Evolutionary conservation across 2,113 vertebrate species (phyloP).

Genomic region (Menura novaehollandiae): DNA sequence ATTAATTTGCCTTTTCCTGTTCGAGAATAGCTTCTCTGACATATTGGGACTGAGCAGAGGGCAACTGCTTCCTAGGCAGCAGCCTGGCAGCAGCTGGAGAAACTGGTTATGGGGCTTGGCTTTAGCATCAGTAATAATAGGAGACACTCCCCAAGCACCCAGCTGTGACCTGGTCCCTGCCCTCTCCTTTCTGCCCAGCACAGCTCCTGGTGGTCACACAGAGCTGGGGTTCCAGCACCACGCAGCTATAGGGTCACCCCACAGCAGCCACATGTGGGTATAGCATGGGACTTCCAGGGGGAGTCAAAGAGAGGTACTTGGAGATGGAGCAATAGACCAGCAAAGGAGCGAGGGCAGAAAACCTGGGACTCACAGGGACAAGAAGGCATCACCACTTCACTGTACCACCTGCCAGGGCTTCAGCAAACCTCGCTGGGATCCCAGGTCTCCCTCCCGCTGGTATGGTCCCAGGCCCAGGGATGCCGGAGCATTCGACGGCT

Average conservation of each 20-base stretch:
- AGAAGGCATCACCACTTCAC: neutral
- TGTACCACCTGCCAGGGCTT: neutral
- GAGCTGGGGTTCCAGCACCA: neutral
- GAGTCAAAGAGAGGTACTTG: neutral
- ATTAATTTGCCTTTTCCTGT: conserved; percentile 48
- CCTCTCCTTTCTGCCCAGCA: neutral
- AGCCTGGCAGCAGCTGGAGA: neutral
- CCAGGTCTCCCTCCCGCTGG: neutral
- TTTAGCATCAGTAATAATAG: fast-evolving
- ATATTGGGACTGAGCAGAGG: neutral
- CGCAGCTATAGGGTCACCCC: neutral
- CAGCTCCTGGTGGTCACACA: neutral
- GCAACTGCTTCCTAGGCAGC: neutral
- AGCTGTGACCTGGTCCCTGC: neutral
- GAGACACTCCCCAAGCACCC: fast-evolving
- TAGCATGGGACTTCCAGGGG: neutral
- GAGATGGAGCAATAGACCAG: neutral
- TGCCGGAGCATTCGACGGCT: fast-evolving
- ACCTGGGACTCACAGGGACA: neutral
- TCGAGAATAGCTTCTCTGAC: conserved; percentile 11
- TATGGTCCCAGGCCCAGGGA: neutral
- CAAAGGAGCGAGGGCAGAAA: neutral
- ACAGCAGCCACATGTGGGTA: fast-evolving
- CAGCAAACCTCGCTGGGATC: fast-evolving
- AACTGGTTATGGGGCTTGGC: neutral